phyloP scores from a whole-genome alignment of 2,888 invertebrate species.

The Xestia ashworthii region DNA sequence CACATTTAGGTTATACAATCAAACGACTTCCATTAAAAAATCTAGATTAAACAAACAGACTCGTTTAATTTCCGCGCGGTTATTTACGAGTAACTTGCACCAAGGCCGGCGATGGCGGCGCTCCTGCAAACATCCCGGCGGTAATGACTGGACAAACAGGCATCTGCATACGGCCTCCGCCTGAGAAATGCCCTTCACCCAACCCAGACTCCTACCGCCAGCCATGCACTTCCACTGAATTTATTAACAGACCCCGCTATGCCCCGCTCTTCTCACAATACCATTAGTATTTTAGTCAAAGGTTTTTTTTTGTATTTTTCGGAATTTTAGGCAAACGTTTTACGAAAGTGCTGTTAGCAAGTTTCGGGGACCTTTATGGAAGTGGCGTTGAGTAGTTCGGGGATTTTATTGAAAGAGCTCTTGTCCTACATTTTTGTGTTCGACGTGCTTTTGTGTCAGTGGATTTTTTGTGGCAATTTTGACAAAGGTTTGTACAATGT shows the following conservation, averaged over 20 bases:
- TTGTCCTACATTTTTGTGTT: constrained; percentile 59
- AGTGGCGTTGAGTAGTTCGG: constrained; percentile 60
- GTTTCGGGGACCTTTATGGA: constrained; percentile 56
- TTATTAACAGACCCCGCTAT: constrained; percentile 58
- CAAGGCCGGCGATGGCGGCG: constrained; percentile 61
- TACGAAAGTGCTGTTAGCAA: constrained; percentile 60
- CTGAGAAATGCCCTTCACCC: constrained; percentile 67
- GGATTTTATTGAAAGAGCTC: constrained; percentile 58
- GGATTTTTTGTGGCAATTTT: constrained; percentile 38
- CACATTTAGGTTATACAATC: constrained; percentile 31
- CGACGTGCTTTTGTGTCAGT: constrained; percentile 48
- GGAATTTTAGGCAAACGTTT: constrained; percentile 56
- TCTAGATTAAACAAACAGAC: constrained; percentile 37
- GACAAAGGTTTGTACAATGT: constrained; percentile 25
- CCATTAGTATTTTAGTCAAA: constrained; percentile 50
- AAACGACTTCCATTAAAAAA: constrained; percentile 50
- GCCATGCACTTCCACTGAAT: constrained; percentile 66
- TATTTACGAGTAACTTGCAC: constrained; percentile 62
- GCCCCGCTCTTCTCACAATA: constrained; percentile 18
- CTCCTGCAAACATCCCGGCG: constrained; percentile 79
- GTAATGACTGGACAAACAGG: constrained; percentile 92
- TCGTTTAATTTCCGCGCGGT: constrained; percentile 44
- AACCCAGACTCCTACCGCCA: constrained; percentile 29
- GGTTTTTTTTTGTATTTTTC: constrained; percentile 44
- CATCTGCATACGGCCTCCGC: constrained; percentile 90